Conservation (phyloP, 2,113 vertebrate genomes). For the Brachypteracias leptosomus region DNA sequence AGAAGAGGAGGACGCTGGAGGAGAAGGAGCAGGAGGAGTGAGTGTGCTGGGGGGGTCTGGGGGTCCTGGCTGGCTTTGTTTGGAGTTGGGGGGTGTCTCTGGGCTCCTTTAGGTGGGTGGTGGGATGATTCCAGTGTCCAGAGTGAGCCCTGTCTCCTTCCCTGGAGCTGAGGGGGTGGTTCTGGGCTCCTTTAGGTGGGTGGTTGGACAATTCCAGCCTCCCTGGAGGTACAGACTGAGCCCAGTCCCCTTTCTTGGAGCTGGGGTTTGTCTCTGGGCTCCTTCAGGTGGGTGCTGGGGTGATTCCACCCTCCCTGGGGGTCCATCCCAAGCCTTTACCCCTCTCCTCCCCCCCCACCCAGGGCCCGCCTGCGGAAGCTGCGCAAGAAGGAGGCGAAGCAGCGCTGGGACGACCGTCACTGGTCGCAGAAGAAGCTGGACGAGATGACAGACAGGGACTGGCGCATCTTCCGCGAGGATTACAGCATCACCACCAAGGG, state of each 20-base stretch:
- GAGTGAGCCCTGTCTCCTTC: too few relatives aligned
- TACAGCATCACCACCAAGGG: conserved; percentile 99
- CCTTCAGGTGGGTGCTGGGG: not conserved
- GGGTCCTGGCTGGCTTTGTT: not conserved
- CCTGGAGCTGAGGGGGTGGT: not conserved
- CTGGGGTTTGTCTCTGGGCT: not conserved
- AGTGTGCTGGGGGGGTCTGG: conserved; percentile 13
- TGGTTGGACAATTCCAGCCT: not conserved
- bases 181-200: not conserved
- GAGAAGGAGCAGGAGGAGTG: conserved; percentile 99
- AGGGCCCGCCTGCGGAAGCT: conserved; percentile 92
- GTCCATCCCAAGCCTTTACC: rapidly evolving
- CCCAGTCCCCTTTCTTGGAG: not conserved
- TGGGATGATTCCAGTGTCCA: not conserved
- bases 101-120: not conserved
- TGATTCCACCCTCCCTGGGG: not conserved
- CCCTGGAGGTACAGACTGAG: too few relatives aligned
- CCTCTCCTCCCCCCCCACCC: not conserved
- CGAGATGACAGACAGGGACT: conserved; percentile 98
- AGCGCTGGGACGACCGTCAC: conserved; percentile 97
- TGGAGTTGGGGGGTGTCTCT: not conserved
- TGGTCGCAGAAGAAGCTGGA: conserved; percentile 99
- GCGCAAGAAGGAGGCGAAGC: conserved; percentile 97
- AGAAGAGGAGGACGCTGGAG: conserved; percentile 92
- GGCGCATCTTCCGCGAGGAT: conserved; percentile 96